These are phyloP conservation scores for Gnathonemus longibarbis DNA, from an alignment of 2,113 vertebrate species.

Conservation along the genomic window DNA sequence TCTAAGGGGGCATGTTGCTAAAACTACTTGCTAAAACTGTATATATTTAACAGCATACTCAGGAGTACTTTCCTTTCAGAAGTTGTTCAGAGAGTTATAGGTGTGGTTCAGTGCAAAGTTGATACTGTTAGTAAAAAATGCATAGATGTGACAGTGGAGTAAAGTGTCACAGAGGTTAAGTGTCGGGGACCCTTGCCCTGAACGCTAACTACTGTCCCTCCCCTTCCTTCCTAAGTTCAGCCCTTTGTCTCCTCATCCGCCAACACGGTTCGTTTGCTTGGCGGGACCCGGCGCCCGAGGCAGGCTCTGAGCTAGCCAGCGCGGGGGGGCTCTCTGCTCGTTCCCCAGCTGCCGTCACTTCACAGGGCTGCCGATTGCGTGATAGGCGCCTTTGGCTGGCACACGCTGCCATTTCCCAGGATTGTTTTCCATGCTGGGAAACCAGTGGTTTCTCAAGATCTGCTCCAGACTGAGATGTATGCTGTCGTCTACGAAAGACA, in stretches of 20 bases:
- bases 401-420: not conserved
- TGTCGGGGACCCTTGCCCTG: not conserved
- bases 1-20: not conserved
- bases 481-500: not conserved
- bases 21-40: not conserved
- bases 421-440: conserved; percentile 1
- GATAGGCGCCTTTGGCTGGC: not conserved
- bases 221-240: not conserved
- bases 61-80: not conserved
- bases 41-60: not conserved
- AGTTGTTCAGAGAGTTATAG: not conserved
- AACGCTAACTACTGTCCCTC: not conserved
- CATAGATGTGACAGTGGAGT: not conserved
- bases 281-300: not conserved
- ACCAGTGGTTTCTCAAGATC: not conserved
- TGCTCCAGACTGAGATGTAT: not conserved
- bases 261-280: not conserved
- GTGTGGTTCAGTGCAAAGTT: not conserved
- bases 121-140: not conserved
- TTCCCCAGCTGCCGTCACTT: not conserved
- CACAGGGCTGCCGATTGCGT: not conserved
- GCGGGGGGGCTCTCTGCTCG: not conserved
- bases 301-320: not conserved
- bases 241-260: not conserved
- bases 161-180: not conserved